Evolutionary conservation across 1,140 invertebrate genomes (phyloP).

Genomic region (Archegozetes longisetosus): DNA sequence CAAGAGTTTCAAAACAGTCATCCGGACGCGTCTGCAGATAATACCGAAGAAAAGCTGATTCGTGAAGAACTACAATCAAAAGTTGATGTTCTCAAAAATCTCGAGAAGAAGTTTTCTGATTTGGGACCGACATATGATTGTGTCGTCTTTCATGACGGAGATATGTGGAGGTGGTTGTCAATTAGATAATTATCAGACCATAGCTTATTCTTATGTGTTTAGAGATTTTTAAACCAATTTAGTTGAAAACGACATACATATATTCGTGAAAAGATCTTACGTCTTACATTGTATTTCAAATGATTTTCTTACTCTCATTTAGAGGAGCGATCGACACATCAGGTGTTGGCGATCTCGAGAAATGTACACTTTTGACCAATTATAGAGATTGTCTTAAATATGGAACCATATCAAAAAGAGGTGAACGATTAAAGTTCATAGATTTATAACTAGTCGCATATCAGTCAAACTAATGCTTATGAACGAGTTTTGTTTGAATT

Average conservation of each 20-base stretch:
- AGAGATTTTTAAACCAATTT: no score
- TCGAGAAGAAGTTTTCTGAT: conserved; percentile 79
- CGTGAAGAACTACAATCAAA: conserved; percentile 79
- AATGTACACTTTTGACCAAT: conserved; percentile 61
- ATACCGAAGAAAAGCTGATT: conserved; percentile 53
- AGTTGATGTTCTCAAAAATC: conserved; percentile 55
- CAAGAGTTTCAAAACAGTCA: conserved; percentile 36
- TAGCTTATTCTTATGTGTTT: no score
- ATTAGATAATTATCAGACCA: no score
- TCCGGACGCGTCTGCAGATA: conserved; percentile 15
- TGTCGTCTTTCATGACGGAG: conserved; percentile 74
- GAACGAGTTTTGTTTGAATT: not conserved
- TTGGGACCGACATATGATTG: conserved; percentile 80
- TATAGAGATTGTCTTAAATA: conserved; percentile 66
- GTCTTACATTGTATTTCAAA: not conserved
- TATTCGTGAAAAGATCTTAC: no score
- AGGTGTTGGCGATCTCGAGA: conserved; percentile 57
- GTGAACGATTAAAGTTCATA: no score
- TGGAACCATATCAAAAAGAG: conserved; percentile 46
- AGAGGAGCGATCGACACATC: conserved; percentile 75
- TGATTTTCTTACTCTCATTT: conserved; percentile 22
- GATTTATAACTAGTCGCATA: no score
- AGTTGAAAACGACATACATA: no score
- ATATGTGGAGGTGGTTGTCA: conserved; percentile 46
- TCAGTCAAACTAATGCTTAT: not conserved